Percentiles rank a stretch among this genome's conserved stretches.
phyloP scores from a whole-genome alignment of 2,113 vertebrate species.

The Isurus oxyrinchus region DNA sequence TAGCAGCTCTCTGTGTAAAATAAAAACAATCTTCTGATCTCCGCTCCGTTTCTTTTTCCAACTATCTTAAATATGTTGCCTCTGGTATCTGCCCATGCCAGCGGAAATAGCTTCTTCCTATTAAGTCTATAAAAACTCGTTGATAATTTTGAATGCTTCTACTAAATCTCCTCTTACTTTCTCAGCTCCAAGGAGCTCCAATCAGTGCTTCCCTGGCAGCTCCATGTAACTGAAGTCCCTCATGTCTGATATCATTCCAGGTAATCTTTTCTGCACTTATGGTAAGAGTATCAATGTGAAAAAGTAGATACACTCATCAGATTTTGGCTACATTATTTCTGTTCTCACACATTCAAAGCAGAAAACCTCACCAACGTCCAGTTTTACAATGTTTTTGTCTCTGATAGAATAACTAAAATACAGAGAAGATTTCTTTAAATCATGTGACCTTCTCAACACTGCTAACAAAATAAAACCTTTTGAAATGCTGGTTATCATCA shows the following conservation, averaged over 20 bases:
- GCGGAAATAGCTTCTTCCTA: not conserved
- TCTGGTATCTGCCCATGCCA: not conserved
- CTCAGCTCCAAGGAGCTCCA: not conserved
- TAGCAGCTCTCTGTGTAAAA: not conserved
- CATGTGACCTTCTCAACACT: not conserved
- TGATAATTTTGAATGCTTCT: not conserved
- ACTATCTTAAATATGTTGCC: no score
- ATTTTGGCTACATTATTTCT: not conserved
- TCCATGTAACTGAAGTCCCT: not conserved
- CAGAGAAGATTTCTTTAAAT: no score
- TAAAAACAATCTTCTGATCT: no score
- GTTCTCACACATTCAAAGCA: no score
- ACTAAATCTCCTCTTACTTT: not conserved
- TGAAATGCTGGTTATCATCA: not conserved
- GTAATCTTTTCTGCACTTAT: not conserved
- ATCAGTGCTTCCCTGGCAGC: not conserved
- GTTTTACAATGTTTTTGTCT: not conserved
- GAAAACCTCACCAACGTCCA: no score
- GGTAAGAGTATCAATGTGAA: not conserved
- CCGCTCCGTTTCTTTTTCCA: not conserved
- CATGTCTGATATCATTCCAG: not conserved
- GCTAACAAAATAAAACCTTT: not conserved
- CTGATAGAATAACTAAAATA: no score
- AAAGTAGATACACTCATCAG: no score
- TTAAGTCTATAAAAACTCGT: not conserved